These are phyloP conservation scores for Beroe forskalii DNA, from an alignment of 37 sponge, comb jelly and placozoan genomes.

Conservation along the genomic window DNA sequence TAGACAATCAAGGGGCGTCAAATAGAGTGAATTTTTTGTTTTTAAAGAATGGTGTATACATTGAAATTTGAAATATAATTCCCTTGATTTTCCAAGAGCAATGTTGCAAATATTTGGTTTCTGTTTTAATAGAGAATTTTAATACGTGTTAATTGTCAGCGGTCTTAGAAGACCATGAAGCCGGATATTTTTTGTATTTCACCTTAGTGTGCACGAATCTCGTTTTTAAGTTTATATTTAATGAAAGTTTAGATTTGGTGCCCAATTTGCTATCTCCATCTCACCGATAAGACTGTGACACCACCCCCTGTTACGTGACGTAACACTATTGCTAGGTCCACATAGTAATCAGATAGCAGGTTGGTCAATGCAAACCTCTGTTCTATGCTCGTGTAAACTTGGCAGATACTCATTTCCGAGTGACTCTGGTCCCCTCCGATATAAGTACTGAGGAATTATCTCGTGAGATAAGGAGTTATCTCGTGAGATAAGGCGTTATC, in stretches of 20 bases:
- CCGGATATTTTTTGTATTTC: conserved; percentile 52
- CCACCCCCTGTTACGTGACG: no score
- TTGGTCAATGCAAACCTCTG: background rate
- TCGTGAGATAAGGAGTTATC: no score
- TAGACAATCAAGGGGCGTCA: background rate
- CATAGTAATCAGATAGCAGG: background rate
- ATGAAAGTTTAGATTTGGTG: conserved; percentile 5
- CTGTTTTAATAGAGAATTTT: conserved; percentile 59
- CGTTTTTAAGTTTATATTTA: conserved; percentile 61
- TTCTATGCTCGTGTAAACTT: no score
- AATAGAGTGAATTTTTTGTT: conserved; percentile 21
- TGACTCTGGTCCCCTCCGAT: no score
- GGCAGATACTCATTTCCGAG: no score
- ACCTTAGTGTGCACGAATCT: conserved; percentile 53
- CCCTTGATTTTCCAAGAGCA: conserved; percentile 55
- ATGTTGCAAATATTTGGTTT: conserved; percentile 43
- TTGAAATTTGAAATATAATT: no score
- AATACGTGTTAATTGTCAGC: conserved; percentile 48
- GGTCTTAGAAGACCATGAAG: conserved; percentile 33
- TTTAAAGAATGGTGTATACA: conserved; percentile 49
- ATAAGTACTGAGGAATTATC: no score
- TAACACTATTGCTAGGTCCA: no score
- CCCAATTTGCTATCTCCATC: background rate
- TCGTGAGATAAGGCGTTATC: no score
- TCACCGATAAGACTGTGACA: no score